These are phyloP conservation scores for Catharus minimus DNA, from an alignment of 2,113 vertebrate species.

Conservation along the genomic window DNA sequence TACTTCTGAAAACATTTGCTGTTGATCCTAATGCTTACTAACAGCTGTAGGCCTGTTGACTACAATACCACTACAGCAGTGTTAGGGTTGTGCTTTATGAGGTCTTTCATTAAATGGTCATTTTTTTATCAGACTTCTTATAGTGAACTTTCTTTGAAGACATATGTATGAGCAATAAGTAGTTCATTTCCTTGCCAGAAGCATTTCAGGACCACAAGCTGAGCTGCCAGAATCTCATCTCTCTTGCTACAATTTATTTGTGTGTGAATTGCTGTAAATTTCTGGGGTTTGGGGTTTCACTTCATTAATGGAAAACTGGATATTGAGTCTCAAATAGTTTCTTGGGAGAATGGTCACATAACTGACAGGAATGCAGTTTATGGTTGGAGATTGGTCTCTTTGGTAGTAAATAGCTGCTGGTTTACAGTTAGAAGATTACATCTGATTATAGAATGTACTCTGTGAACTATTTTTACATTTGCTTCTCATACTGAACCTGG, in stretches of 20 bases:
- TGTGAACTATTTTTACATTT: background rate
- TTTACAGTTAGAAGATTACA: background rate
- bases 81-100: background rate
- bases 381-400: background rate
- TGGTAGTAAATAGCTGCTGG: background rate
- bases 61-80: background rate
- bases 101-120: background rate
- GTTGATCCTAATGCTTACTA: conserved; percentile 4
- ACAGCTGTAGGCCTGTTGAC: background rate
- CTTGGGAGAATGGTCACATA: background rate
- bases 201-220: background rate
- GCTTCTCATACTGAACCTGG: background rate
- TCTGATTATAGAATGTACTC: background rate
- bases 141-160: background rate
- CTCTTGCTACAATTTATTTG: background rate
- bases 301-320: background rate
- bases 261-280: background rate
- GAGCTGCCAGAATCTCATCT: background rate
- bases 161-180: background rate
- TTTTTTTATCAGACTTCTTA: conserved; percentile 9
- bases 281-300: background rate
- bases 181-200: background rate
- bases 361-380: background rate
- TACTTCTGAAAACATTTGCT: background rate
- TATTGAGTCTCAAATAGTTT: background rate